Conservation (phyloP, 2,113 vertebrate species). For the Centropristis striata region DNA sequence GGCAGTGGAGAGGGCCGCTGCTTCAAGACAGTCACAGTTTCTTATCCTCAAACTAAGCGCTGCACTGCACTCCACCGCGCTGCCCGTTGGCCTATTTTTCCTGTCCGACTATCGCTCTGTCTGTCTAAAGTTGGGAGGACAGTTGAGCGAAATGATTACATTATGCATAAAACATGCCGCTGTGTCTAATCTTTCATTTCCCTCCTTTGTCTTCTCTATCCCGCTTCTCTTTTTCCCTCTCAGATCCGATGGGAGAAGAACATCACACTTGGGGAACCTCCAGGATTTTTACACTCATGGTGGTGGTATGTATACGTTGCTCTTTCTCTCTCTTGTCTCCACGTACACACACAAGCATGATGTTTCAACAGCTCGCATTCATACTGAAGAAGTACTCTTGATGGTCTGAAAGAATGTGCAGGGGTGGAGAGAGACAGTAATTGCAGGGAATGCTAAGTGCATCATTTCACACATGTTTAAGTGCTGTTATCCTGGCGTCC, state of each 20-base stretch:
- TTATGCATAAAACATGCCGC: constrained; percentile 77
- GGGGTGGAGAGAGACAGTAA: constrained; percentile 69
- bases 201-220: constrained; percentile 48
- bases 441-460: constrained; percentile 74
- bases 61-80: constrained; percentile 39
- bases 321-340: constrained; percentile 27
- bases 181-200: constrained; percentile 55
- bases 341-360: constrained; percentile 16
- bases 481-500: constrained; percentile 40
- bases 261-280: constrained; percentile 86
- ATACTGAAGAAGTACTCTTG: constrained; percentile 48
- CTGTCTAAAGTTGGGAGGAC: constrained; percentile 56
- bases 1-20: constrained; percentile 62
- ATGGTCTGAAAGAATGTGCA: constrained; percentile 62
- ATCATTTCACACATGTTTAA: constrained; percentile 72
- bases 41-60: constrained; percentile 61
- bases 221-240: constrained; percentile 33
- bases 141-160: constrained; percentile 67
- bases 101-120: constrained; percentile 37
- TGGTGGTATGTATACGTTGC: constrained; percentile 83
- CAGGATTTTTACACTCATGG: constrained; percentile 87
- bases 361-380: constrained; percentile 47
- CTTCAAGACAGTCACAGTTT: constrained; percentile 65
- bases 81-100: constrained; percentile 51
- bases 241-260: constrained; percentile 88